phyloP scores from a whole-genome alignment of 2,888 invertebrate species.

The Osmoderma eremita region DNA sequence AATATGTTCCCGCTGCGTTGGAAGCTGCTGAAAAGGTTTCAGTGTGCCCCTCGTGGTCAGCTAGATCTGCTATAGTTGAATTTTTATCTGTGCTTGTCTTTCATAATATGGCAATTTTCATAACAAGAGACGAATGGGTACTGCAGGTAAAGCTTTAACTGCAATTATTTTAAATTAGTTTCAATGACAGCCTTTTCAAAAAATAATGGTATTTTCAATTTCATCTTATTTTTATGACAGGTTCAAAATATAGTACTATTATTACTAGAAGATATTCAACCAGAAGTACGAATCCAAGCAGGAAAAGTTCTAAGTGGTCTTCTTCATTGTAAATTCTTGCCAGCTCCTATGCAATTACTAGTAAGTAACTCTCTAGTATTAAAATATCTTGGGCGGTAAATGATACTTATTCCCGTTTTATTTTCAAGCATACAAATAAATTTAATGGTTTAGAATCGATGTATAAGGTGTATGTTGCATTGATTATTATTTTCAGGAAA shows the following conservation, averaged over 20 bases:
- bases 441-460: too few relatives aligned
- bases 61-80: slow-evolving; percentile 72
- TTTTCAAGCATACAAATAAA: too few relatives aligned
- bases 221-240: slow-evolving; percentile 55
- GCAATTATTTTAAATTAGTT: too few relatives aligned
- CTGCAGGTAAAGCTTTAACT: slow-evolving; percentile 59
- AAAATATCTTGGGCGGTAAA: too few relatives aligned
- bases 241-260: slow-evolving; percentile 70
- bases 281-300: slow-evolving; percentile 86
- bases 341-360: slow-evolving; percentile 68
- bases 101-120: slow-evolving; percentile 72
- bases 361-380: slow-evolving; percentile 61
- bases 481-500: slow-evolving; percentile 62
- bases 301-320: slow-evolving; percentile 85
- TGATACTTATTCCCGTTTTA: too few relatives aligned
- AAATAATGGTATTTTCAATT: neutral
- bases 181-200: too few relatives aligned
- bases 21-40: slow-evolving; percentile 66
- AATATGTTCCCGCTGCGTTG: slow-evolving; percentile 71
- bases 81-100: slow-evolving; percentile 78
- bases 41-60: slow-evolving; percentile 73
- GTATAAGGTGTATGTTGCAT: neutral
- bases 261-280: slow-evolving; percentile 75
- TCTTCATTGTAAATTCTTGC: slow-evolving; percentile 84
- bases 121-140: slow-evolving; percentile 37